Evolutionary conservation across 2,797 vertebrate species (phyloP).

Genomic region (Avahi laniger): DNA sequence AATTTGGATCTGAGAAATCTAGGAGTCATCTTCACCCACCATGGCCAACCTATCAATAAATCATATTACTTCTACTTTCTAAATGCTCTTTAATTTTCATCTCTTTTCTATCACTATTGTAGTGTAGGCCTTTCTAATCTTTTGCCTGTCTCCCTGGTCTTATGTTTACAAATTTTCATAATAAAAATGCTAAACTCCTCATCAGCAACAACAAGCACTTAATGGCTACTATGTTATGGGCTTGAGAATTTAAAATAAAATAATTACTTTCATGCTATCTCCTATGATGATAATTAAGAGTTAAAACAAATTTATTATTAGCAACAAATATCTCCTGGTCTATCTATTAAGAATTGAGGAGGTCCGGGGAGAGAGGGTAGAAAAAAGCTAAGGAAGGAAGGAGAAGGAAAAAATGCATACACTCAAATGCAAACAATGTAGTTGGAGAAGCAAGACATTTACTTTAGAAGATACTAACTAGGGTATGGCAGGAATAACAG

Average conservation of each 20-base stretch:
- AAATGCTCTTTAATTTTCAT: conserved; percentile 4
- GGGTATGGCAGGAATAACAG: neutral
- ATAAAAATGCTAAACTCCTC: conserved; percentile 20
- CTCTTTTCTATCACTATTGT: neutral
- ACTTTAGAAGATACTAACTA: neutral
- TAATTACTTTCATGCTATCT: neutral
- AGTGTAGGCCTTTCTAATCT: neutral
- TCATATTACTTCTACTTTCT: neutral
- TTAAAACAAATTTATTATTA: neutral
- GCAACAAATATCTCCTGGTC: neutral
- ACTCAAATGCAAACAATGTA: neutral
- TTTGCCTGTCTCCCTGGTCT: neutral
- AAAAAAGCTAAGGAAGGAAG: neutral
- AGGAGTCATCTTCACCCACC: neutral
- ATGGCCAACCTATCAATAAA: neutral
- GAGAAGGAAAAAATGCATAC: neutral
- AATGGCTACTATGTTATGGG: neutral
- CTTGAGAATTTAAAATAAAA: conserved; percentile 16
- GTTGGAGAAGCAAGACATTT: neutral
- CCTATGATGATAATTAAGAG: neutral
- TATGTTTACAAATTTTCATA: neutral
- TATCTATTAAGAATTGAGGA: neutral
- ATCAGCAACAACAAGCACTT: neutral
- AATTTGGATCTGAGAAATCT: neutral
- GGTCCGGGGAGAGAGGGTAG: neutral